Percentiles rank a stretch among this genome's conserved stretches.
Conservation (phyloP, 2,113 vertebrate species). For the Macquaria ambigua region DNA sequence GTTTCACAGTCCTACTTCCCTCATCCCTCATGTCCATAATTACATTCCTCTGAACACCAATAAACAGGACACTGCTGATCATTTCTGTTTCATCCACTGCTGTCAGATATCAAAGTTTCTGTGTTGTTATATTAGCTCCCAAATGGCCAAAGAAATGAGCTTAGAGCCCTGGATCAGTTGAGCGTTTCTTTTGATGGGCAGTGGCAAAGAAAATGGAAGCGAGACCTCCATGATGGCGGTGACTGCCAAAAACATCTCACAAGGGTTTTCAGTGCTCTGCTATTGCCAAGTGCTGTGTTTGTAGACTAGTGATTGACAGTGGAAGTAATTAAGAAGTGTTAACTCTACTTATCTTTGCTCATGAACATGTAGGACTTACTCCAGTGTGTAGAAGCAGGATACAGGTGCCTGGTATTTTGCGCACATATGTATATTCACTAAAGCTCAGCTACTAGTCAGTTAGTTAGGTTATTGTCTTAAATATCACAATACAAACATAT, state of each 20-base stretch:
- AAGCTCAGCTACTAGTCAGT: background rate
- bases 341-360: background rate
- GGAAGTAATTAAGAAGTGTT: slow-evolving; percentile 15
- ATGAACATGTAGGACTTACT: background rate
- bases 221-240: slow-evolving; percentile 5
- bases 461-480: background rate
- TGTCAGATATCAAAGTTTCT: slow-evolving; percentile 45
- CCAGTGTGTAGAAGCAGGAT: background rate
- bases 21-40: slow-evolving; percentile 30
- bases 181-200: slow-evolving; percentile 33
- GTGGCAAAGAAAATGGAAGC: slow-evolving; percentile 19
- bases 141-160: slow-evolving; percentile 36
- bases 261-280: slow-evolving; percentile 9
- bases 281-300: slow-evolving; percentile 24
- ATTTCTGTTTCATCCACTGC: slow-evolving; percentile 23
- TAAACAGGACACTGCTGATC: slow-evolving; percentile 20
- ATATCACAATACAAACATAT: background rate
- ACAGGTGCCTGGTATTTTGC: background rate
- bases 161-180: slow-evolving; percentile 8
- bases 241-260: slow-evolving; percentile 34
- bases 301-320: slow-evolving; percentile 8
- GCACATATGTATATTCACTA: no score
- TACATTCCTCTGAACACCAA: slow-evolving; percentile 10
- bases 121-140: slow-evolving; percentile 46
- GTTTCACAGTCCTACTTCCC: slow-evolving; percentile 14